Base-by-base conservation (phyloP, 2,113 vertebrate genomes). In the Forbesichthys papilliferus region DNA sequence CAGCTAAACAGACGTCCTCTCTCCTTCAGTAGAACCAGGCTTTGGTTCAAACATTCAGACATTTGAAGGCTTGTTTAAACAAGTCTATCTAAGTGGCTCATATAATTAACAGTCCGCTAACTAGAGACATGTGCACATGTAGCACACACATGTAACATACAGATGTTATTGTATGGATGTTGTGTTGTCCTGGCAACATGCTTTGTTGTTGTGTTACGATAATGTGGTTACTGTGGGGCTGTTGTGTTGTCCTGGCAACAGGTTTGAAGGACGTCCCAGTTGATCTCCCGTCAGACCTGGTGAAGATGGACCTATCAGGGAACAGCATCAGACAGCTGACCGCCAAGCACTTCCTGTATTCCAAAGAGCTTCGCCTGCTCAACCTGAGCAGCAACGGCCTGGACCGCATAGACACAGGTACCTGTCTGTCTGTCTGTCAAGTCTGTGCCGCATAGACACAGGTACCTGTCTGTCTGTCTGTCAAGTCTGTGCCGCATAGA, bases 331-430 rank as follows among this genome's bases (percentile, higher is more conserved):
- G 85, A 76, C 93, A 94, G 64, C 93, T 99, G 77, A 93, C 87
- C 85, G 89, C 94, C 75, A 96, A 95, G 83, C 93, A 94, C 53
- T 98, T 98, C 86, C 90, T 94, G 88, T 93, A 93, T 67, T 91
- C 93, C 82, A 95, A 94, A 83, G 95, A 98, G 69, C 84, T 99
- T 82, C 97, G 96, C 86, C 87, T 92, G 79, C 75, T 99, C 90
- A 98, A 98, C 87, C 92, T 99, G 60, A 98, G 95, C 81, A 93
- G 93, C 87, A 99, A 98, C 60, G 92, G 87, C 83, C 90, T 99
- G 79, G 64, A 89, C 54, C 92, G 80, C 68, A 95, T 99, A 80
- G 95, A 98, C 76, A 93, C 93, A 90, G 95, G 98, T 98, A 88
- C 7, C 36, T 42, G 36, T 42, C 36, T 42, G 36, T 42, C 36